phyloP scores from a whole-genome alignment of 2,888 invertebrate genomes.

The Platycheirus albimanus region DNA sequence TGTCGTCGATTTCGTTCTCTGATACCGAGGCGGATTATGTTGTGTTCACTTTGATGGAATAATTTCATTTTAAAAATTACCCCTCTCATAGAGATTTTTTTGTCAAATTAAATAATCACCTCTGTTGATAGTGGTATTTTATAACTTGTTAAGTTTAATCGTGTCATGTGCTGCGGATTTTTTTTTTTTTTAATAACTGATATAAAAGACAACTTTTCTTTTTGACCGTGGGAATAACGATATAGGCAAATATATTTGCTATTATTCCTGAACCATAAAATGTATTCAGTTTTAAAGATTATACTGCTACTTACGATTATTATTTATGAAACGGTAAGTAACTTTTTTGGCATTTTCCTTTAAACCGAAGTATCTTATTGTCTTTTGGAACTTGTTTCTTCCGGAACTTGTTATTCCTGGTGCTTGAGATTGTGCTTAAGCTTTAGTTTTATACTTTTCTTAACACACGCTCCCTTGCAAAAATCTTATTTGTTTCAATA shows the following conservation, averaged over 20 bases:
- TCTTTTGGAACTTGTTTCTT: slow-evolving; percentile 31
- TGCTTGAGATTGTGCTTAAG: neutral
- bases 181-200: neutral
- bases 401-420: slow-evolving; percentile 11
- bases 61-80: no score
- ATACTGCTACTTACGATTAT: slow-evolving; percentile 54
- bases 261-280: slow-evolving; percentile 35
- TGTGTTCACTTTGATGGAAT: no score
- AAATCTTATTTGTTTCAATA: slow-evolving; percentile 22
- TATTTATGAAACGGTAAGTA: slow-evolving; percentile 60
- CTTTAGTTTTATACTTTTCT: neutral
- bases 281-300: slow-evolving; percentile 38
- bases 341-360: no score
- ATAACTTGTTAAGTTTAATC: slow-evolving; percentile 9
- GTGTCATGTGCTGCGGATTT: slow-evolving; percentile 25
- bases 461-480: slow-evolving; percentile 30
- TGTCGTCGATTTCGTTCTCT: no score
- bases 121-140: no score
- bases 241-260: neutral
- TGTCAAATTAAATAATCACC: no score
- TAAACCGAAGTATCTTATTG: slow-evolving; percentile 2
- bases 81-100: no score
- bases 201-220: neutral
- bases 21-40: no score
- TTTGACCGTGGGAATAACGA: slow-evolving; percentile 29